phyloP scores from a whole-genome alignment of 2,113 vertebrate genomes.

The Oncorhynchus keta region DNA sequence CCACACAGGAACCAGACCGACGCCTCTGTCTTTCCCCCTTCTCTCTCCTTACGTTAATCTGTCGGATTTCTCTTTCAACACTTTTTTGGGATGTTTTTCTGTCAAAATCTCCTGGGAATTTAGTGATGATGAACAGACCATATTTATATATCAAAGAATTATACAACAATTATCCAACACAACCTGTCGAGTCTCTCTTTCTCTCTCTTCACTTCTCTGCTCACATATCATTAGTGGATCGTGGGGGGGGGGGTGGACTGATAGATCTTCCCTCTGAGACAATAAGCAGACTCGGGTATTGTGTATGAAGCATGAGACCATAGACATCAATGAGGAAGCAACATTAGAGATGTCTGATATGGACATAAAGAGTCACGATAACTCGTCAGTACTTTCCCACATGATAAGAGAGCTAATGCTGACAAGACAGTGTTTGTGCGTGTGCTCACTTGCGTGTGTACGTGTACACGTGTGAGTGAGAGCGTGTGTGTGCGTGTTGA shows the following conservation, averaged over 20 bases:
- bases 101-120: constrained; percentile 1
- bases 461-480: neutral
- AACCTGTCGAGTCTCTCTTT: too few species aligned
- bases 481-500: neutral
- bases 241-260: too few species aligned
- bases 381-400: constrained; percentile 51
- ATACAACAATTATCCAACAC: too few species aligned
- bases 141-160: too few species aligned
- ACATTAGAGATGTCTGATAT: constrained; percentile 38
- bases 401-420: constrained; percentile 64
- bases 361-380: constrained; percentile 41
- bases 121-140: neutral
- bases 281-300: too few species aligned
- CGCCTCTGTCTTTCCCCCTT: constrained; percentile 40
- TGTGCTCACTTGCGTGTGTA: neutral
- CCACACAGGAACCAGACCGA: constrained; percentile 37
- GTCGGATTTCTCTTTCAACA: constrained; percentile 35
- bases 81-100: constrained; percentile 25
- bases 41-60: neutral
- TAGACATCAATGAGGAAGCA: neutral
- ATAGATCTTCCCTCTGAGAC: too few species aligned
- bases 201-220: too few species aligned
- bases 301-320: too few species aligned
- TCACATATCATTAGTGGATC: too few species aligned
- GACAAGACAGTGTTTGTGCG: neutral